A percentile compares a stretch with the other conserved stretches of the same genome.
phyloP scores from a whole-genome alignment of 37 sponge, comb jelly and placozoan species.

The Cliona cf. orientalis region DNA sequence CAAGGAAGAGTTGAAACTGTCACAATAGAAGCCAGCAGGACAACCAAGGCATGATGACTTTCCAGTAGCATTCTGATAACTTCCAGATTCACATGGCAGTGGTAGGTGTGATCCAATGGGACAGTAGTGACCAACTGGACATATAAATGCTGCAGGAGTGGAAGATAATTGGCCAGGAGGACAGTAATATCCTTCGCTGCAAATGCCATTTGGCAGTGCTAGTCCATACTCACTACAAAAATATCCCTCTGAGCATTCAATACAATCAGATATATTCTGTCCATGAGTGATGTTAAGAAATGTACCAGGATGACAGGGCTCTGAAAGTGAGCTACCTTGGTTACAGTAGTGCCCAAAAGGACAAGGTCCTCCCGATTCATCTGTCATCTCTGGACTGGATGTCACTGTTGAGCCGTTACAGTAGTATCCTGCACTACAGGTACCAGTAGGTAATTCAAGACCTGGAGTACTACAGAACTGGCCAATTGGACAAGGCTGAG shows the following conservation, averaged over 20 bases:
- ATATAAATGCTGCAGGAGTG: not conserved
- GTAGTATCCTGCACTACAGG: not conserved
- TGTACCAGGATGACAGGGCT: not conserved
- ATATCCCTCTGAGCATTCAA: not conserved
- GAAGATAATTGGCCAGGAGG: not conserved
- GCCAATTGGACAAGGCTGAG: not conserved
- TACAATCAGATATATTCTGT: not conserved
- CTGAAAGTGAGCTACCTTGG: not conserved
- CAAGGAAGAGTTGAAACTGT: not conserved
- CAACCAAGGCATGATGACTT: not conserved
- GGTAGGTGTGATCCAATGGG: not conserved
- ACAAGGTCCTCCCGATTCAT: not conserved
- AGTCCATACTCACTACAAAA: not conserved
- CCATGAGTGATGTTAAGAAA: not conserved
- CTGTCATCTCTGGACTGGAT: not conserved
- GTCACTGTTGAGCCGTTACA: not conserved
- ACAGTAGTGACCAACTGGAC: conserved; percentile 2
- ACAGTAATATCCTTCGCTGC: not conserved
- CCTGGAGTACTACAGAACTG: not conserved
- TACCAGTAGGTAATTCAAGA: not conserved
- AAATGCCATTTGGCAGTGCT: not conserved
- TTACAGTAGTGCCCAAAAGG: not conserved
- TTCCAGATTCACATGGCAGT: not conserved
- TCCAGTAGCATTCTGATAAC: not conserved
- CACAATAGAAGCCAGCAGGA: not conserved